Evolutionary conservation across 2,888 invertebrate genomes (phyloP), one percentile per base, ranked within the genome.

Genomic region (Drosophila engyochracea): DNA sequence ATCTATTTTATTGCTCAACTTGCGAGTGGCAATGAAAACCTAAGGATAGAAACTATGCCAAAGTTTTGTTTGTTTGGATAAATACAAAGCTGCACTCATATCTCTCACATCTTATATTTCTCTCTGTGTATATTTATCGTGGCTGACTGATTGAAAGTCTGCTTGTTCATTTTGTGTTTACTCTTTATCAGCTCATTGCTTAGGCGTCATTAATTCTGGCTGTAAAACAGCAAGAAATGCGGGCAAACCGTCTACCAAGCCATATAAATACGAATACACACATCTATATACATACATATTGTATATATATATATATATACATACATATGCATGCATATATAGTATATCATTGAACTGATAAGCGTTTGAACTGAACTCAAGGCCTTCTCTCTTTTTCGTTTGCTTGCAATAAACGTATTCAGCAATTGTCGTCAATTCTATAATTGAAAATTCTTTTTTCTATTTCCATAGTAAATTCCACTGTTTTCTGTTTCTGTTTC

Each of bases 261-360:
- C 77, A 76, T 68, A 76, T 52, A 79, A 68, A 49, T 55, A 70
- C 63, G 61, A 73, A 57, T 14, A 41, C 22, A 51, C 33, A 39
- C 30, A 59, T 37, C 16, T 37, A 35, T 12, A 57, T 1, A 31
- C 10, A 70, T 22, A 59, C 0, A 53, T n/a, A 39, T 10, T 31
- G 31, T 2, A 61, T 25, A 31, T 19, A n/a, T 25, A n/a, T 28
- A 4, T 28, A 44, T 12, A 41, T 14, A 30, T 4, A 41, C 35
- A n/a, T 35, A 16, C 3, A 49, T n/a, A 5, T 12, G 14, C 22
- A 22, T 30, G n/a, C 28, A 39, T 31, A 10, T 55, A 6, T 2
- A 25, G 19, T 49, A 79, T 82, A 85, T 85, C 74, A 87, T 82
- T 89, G 71, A 76, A 85, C 85, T 89, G 85, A 85, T 85, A 85